A percentile compares a stretch with the other conserved stretches of the same genome.
Evolutionary conservation across 2,113 vertebrate species (phyloP).

Genomic region (Syrrhaptes paradoxus): DNA sequence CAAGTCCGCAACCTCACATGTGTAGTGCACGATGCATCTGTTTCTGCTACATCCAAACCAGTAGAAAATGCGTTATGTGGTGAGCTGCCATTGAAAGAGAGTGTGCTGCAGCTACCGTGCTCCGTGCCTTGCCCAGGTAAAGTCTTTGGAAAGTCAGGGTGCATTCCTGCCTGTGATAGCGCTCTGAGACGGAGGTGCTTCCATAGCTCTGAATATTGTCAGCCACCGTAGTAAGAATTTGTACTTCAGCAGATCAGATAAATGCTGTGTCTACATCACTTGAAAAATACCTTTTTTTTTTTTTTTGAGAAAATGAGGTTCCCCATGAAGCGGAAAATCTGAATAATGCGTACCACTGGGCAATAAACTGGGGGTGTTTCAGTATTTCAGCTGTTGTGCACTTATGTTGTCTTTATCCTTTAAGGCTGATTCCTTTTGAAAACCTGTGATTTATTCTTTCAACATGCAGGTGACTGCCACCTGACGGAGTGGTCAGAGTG

Average conservation of each 20-base stretch:
- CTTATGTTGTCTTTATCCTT: neutral
- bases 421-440: neutral
- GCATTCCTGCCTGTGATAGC: neutral
- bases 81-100: constrained; percentile 70
- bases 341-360: neutral
- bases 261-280: neutral
- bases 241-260: neutral
- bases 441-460: neutral
- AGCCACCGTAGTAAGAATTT: neutral
- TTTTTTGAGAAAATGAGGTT: neutral
- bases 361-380: neutral
- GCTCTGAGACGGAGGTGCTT: neutral
- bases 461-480: constrained; percentile 89
- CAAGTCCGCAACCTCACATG: constrained; percentile 85
- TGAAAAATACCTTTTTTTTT: neutral
- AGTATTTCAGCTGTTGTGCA: neutral
- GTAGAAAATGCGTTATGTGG: constrained; percentile 81
- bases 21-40: constrained; percentile 80
- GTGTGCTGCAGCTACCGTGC: constrained; percentile 81
- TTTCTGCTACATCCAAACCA: constrained; percentile 48
- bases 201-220: neutral
- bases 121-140: constrained; percentile 93
- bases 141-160: neutral
- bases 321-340: neutral
- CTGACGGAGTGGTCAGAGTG: constrained; percentile 94